Evolutionary conservation across 2,113 vertebrate species (phyloP), one percentile per base, ranked within the genome.

Genomic region (Ibidorhyncha struthersii): DNA sequence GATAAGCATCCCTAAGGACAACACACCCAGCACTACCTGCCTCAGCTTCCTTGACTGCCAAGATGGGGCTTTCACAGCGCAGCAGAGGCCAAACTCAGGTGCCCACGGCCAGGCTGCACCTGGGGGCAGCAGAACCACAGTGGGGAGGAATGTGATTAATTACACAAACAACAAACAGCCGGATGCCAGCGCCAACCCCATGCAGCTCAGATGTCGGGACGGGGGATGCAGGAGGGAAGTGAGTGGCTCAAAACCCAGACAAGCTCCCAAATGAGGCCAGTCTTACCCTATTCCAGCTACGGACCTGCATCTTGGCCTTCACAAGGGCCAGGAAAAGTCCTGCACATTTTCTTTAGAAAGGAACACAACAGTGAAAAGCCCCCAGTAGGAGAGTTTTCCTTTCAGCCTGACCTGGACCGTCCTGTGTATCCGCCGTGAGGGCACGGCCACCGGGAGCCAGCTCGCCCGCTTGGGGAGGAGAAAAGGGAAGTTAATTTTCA

Each of bases 341-440:
- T 92, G 90, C 82, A 82, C 78, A 85, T 94, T 97, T 90, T 82
- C 82, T 96, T 96, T 93, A 95, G 62, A 96, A 94, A 93, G 82
- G 71, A 95, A 38, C 90, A 92, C 78, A 96, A 87, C 63, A 96
- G 92, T 94, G 87, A 95, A 97, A 97, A 96, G 96, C 49, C 90
- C 82, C 74, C 87, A 93, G 93, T 65, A 73, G 82, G 65, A 93
- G 74, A 76, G 84, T 91, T 97, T 83, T 96, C 65, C 93, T 97
- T 96, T 96, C 96, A 96, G 96, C 73, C 78, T 96, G 95, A 97
- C 95, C 93, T 94, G 85, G 90, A 87, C 85, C 1, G 10, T 95
- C 87, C 92, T 76, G 87, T 56, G 66, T 72, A 93, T 95, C 92
- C 85, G 56, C 92, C 27, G 19, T 14, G 3, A 95, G 95, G 95